Conservation (phyloP, 2,113 vertebrate species). For the Scolopax mira region DNA sequence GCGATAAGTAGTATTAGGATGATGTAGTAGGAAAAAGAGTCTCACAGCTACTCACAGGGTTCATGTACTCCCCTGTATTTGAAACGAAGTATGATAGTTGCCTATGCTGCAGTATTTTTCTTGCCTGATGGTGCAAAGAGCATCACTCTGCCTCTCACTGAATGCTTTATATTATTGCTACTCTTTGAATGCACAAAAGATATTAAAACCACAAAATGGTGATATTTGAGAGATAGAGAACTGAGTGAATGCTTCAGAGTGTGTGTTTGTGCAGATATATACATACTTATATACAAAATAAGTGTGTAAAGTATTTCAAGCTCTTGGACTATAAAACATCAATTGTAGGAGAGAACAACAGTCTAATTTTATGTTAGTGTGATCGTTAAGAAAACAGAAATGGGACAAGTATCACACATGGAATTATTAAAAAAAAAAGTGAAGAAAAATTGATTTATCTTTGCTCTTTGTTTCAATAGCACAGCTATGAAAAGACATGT, state of each 20-base stretch:
- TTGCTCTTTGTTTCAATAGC: slow-evolving; percentile 30
- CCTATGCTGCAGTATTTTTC: background rate
- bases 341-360: background rate
- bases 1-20: background rate
- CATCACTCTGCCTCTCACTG: background rate
- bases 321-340: background rate
- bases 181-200: background rate
- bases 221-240: background rate
- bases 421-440: background rate
- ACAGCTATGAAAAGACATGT: background rate
- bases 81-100: accelerated
- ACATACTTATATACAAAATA: accelerated
- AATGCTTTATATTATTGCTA: background rate
- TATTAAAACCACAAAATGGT: background rate
- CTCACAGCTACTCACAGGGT: background rate
- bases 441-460: background rate
- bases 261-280: background rate
- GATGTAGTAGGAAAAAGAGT: background rate
- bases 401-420: background rate
- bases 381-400: background rate
- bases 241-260: background rate
- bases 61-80: background rate
- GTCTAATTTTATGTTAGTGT: background rate
- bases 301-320: background rate
- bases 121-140: background rate